Percentiles rank a stretch among this genome's conserved stretches.
phyloP scores from a whole-genome alignment of 1,140 invertebrate species.

The Drosophila suzukii region DNA sequence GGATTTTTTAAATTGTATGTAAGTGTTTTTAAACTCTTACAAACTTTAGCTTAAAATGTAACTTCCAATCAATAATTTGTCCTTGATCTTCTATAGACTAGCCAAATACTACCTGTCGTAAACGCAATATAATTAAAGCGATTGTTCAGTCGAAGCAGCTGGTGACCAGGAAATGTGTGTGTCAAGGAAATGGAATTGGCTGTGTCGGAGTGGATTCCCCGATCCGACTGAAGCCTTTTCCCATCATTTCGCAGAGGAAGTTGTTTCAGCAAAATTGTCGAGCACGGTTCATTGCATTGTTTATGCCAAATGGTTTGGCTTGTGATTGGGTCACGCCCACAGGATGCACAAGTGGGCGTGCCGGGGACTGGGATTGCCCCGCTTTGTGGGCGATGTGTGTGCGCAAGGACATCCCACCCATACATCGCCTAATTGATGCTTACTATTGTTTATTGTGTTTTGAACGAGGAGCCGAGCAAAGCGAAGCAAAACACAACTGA shows the following conservation, averaged over 20 bases:
- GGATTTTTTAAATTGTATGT: too few species aligned
- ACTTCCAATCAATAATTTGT: too few species aligned
- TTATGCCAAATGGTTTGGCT: constrained; percentile 67
- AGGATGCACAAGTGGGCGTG: constrained; percentile 22
- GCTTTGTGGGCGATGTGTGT: not conserved
- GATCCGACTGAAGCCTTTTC: constrained; percentile 1
- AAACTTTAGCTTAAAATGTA: too few species aligned
- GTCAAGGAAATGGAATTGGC: constrained; percentile 64
- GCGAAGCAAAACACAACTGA: constrained; percentile 24
- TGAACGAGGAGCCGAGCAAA: constrained; percentile 9
- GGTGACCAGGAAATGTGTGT: constrained; percentile 33
- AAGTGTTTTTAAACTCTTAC: too few species aligned
- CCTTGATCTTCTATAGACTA: not conserved
- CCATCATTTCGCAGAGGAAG: constrained; percentile 44
- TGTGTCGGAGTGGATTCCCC: constrained; percentile 36
- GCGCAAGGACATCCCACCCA: constrained; percentile 34
- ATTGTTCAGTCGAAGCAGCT: constrained; percentile 27
- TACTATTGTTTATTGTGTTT: constrained; percentile 48
- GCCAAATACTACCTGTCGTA: constrained; percentile 18
- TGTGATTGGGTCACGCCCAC: constrained; percentile 46
- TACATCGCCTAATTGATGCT: constrained; percentile 64
- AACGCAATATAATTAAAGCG: constrained; percentile 27
- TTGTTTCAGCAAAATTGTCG: constrained; percentile 61
- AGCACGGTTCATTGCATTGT: constrained; percentile 69
- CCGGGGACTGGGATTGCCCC: not conserved